Conservation (phyloP, 2,888 invertebrate species). For the Sinohyriopsis cumingii region DNA sequence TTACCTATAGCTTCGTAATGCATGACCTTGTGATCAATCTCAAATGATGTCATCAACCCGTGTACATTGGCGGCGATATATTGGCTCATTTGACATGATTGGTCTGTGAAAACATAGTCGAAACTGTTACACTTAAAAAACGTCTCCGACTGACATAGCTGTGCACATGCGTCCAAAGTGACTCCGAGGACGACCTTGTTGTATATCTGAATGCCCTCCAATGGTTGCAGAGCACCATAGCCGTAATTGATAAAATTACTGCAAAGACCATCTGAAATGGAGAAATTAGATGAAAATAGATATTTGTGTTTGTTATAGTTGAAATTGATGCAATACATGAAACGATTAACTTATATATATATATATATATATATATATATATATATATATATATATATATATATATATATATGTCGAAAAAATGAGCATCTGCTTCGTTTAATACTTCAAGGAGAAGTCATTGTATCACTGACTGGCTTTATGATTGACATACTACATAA, state of each 20-base stretch:
- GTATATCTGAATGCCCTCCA: slow-evolving; percentile 62
- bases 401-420: no score
- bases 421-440: no score
- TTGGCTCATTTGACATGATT: slow-evolving; percentile 65
- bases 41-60: slow-evolving; percentile 53
- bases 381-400: no score
- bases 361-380: no score
- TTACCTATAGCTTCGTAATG: slow-evolving; percentile 67
- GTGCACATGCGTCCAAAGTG: slow-evolving; percentile 64
- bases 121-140: slow-evolving; percentile 64
- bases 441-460: no score
- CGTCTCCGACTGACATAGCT: slow-evolving; percentile 62
- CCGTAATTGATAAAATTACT: slow-evolving; percentile 66
- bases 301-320: no score
- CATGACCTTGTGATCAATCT: slow-evolving; percentile 51
- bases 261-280: slow-evolving; percentile 59
- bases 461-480: no score
- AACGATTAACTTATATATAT: no score
- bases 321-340: no score
- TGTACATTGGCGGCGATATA: slow-evolving; percentile 64
- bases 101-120: slow-evolving; percentile 61
- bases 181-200: slow-evolving; percentile 60
- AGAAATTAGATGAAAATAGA: not conserved
- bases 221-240: slow-evolving; percentile 55
- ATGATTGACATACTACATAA: no score